Conservation (phyloP, 2,888 invertebrate species). For the Conistra vaccinii region DNA sequence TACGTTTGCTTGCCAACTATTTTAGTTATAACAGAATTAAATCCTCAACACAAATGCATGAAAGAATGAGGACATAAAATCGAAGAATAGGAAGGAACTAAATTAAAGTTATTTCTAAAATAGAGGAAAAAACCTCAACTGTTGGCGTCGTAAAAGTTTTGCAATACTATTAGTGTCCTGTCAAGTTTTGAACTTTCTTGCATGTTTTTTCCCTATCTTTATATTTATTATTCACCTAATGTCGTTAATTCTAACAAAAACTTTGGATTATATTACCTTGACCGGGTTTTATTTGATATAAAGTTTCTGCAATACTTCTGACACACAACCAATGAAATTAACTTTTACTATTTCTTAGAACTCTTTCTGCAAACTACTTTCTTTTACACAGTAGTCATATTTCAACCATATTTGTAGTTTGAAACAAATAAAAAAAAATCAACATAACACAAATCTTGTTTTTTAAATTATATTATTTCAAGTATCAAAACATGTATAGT, state of each 20-base stretch:
- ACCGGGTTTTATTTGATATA: not conserved
- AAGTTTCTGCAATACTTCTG: not conserved
- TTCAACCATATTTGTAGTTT: no score
- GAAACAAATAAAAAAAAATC: not conserved
- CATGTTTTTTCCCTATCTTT: conserved; percentile 36
- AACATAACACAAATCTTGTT: no score
- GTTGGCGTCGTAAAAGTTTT: conserved; percentile 25
- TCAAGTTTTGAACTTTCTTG: conserved; percentile 31
- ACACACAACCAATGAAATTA: not conserved
- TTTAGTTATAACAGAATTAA: not conserved
- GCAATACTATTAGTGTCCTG: conserved; percentile 15
- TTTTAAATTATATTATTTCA: not conserved
- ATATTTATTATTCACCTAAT: conserved; percentile 29
- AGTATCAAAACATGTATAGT: conserved; percentile 36
- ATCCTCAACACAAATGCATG: conserved; percentile 30
- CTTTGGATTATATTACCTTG: conserved; percentile 13
- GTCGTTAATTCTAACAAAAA: conserved; percentile 22
- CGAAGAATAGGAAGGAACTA: not conserved
- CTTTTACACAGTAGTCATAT: not conserved
- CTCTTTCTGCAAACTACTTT: not conserved
- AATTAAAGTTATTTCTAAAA: conserved; percentile 24
- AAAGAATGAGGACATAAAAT: conserved; percentile 1
- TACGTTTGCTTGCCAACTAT: conserved; percentile 42
- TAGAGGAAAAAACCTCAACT: not conserved
- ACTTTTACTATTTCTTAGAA: not conserved